phyloP scores from a whole-genome alignment of 2,888 invertebrate species.

The Siphlonurus alternatus region DNA sequence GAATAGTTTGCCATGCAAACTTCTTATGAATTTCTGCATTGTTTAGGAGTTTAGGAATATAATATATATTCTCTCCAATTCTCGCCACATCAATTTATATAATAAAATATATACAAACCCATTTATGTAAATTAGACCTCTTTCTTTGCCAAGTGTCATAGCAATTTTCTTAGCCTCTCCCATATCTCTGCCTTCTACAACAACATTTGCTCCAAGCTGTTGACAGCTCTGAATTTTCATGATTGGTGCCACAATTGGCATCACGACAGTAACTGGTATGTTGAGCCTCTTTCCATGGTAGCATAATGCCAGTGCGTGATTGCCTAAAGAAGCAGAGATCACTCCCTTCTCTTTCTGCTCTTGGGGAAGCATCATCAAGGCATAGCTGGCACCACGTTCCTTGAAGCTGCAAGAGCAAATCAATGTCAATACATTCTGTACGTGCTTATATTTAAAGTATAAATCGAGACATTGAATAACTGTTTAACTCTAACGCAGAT shows the following conservation, averaged over 20 bases:
- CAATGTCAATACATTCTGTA: too few species aligned
- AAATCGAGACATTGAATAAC: slow-evolving; percentile 3
- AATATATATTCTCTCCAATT: too few species aligned
- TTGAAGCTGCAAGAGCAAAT: slow-evolving; percentile 51
- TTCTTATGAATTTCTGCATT: too few species aligned
- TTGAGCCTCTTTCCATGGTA: slow-evolving; percentile 58
- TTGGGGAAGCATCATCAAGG: slow-evolving; percentile 53
- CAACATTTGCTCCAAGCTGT: slow-evolving; percentile 67
- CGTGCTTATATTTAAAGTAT: slow-evolving; percentile 1
- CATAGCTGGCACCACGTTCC: slow-evolving; percentile 82
- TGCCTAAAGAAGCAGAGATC: slow-evolving; percentile 85
- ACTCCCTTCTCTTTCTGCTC: slow-evolving; percentile 62
- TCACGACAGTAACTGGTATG: slow-evolving; percentile 71
- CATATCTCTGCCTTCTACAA: slow-evolving; percentile 69
- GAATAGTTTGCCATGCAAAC: too few species aligned
- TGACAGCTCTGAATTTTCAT: slow-evolving; percentile 89
- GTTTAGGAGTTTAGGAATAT: too few species aligned
- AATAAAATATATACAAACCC: slow-evolving; percentile 42
- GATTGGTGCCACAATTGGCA: slow-evolving; percentile 87
- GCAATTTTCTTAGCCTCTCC: slow-evolving; percentile 69
- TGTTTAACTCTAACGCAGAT: slow-evolving; percentile 6
- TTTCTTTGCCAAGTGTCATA: slow-evolving; percentile 52
- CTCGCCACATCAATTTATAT: too few species aligned
- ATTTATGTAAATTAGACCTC: slow-evolving; percentile 65
- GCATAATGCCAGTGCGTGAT: slow-evolving; percentile 74